A percentile compares a stretch with the other conserved stretches of the same genome.
Conservation (phyloP, 2,888 invertebrate genomes). For the Ethmia dodecea region DNA sequence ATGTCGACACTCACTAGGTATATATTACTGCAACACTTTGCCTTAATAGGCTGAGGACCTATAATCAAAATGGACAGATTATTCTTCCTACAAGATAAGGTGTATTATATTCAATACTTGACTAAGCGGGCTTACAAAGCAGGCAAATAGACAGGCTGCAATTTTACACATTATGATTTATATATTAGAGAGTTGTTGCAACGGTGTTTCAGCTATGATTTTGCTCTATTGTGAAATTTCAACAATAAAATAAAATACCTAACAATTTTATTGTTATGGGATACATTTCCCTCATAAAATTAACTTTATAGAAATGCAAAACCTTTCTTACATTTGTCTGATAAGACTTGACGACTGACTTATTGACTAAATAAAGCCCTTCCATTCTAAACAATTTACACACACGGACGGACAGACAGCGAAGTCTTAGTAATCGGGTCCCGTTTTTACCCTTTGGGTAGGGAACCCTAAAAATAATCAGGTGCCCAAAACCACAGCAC, state of each 20-base stretch:
- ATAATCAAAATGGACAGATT: slow-evolving; percentile 13
- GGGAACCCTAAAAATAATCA: too few relatives aligned
- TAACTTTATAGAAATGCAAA: too few relatives aligned
- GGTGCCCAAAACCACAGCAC: too few relatives aligned
- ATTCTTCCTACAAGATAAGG: slow-evolving; percentile 5
- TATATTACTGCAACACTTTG: slow-evolving; percentile 43
- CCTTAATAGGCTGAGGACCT: slow-evolving; percentile 36
- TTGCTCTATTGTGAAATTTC: slow-evolving; percentile 5
- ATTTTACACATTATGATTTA: slow-evolving; percentile 23
- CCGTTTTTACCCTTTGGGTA: too few relatives aligned
- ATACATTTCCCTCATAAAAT: too few relatives aligned
- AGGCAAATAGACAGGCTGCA: slow-evolving; percentile 7
- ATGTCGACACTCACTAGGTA: slow-evolving; percentile 52
- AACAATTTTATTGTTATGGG: background rate
- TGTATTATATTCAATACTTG: slow-evolving; percentile 3
- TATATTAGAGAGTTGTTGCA: slow-evolving; percentile 13
- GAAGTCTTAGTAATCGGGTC: too few relatives aligned
- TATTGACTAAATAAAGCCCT: too few relatives aligned
- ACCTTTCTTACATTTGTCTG: too few relatives aligned
- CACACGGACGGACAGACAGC: too few relatives aligned
- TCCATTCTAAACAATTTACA: too few relatives aligned
- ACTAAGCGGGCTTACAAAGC: slow-evolving; percentile 15
- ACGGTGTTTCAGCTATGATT: background rate
- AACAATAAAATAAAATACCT: slow-evolving; percentile 5
- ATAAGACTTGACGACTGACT: too few relatives aligned